Evolutionary conservation across 2,888 invertebrate genomes (phyloP).

Genomic region (Phragmatobia fuliginosa): DNA sequence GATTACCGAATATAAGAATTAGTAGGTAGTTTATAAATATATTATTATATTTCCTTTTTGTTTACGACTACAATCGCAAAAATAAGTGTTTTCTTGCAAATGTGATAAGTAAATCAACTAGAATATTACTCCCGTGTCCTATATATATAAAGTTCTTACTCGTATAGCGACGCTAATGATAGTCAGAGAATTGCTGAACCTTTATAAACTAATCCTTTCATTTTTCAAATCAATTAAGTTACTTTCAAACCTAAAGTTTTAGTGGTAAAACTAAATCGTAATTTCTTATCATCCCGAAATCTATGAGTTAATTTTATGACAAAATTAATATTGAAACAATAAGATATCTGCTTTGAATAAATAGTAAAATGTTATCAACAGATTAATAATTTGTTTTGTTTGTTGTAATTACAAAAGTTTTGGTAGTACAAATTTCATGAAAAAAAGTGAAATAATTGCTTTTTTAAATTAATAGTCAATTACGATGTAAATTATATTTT

Average conservation of each 20-base stretch:
- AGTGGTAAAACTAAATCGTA: conserved; percentile 1
- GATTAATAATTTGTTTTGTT: conserved; percentile 8
- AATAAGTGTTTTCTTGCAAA: too few species aligned
- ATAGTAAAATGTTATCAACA: conserved; percentile 6
- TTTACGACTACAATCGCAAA: too few species aligned
- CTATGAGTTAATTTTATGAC: not conserved
- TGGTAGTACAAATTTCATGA: too few species aligned
- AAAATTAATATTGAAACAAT: not conserved
- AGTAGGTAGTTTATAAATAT: too few species aligned
- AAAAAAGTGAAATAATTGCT: not conserved
- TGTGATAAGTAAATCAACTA: too few species aligned
- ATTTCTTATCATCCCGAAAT: conserved; percentile 1
- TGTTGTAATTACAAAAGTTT: not conserved
- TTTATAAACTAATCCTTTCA: conserved; percentile 24
- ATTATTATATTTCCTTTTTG: too few species aligned
- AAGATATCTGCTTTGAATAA: not conserved
- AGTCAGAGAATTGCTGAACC: not conserved
- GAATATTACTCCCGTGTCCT: too few species aligned
- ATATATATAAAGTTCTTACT: not conserved
- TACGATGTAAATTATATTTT: too few species aligned
- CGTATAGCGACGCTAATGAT: not conserved
- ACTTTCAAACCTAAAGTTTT: not conserved
- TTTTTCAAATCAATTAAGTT: conserved; percentile 9
- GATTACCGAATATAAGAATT: too few species aligned
- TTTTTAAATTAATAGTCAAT: not conserved